Evolutionary conservation across 2,113 vertebrate genomes (phyloP).

Genomic region (Sapayoa aenigma): DNA sequence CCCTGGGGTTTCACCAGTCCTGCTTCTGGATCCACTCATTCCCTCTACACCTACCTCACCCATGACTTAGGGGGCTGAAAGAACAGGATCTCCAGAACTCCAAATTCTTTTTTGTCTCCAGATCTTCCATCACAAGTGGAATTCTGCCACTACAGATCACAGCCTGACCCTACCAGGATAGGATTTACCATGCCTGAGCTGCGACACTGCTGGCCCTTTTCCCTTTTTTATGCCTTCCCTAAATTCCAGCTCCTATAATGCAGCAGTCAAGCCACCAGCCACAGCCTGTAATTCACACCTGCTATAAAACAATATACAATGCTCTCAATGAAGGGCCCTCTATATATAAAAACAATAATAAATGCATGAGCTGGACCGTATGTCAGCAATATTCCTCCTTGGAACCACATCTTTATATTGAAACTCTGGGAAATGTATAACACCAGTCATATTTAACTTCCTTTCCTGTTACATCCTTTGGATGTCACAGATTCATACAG

Average conservation of each 20-base stretch:
- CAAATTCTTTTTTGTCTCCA: neutral
- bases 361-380: neutral
- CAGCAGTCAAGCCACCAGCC: neutral
- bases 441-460: neutral
- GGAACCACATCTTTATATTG: neutral
- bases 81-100: neutral
- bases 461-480: neutral
- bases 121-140: neutral
- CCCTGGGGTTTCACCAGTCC: neutral
- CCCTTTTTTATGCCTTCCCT: neutral
- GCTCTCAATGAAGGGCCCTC: neutral
- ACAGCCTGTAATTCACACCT: neutral
- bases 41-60: neutral
- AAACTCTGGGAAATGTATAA: neutral
- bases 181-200: neutral
- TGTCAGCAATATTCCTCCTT: neutral
- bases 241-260: neutral
- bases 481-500: neutral
- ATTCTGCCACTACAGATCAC: neutral
- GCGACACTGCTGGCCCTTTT: neutral
- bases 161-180: neutral
- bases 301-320: neutral
- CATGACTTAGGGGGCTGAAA: rapidly evolving
- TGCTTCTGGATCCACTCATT: neutral
- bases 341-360: neutral